Evolutionary conservation across 2,797 vertebrate species (phyloP).

Genomic region (Microcaecilia unicolor): DNA sequence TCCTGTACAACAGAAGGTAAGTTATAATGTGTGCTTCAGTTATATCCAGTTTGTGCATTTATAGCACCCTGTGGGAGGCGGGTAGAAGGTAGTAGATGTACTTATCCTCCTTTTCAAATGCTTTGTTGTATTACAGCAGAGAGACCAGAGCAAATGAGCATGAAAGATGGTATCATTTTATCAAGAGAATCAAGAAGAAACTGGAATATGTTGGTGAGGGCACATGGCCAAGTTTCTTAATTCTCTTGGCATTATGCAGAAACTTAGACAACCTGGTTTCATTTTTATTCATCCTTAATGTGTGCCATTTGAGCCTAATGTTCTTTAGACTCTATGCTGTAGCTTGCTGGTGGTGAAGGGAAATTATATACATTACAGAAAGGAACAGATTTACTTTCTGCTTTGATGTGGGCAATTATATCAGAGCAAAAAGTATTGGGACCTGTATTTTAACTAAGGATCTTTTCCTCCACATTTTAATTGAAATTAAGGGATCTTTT

Average conservation of each 20-base stretch:
- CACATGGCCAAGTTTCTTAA: conserved; percentile 2
- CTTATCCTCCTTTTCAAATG: conserved; percentile 51
- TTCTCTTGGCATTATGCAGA: conserved; percentile 1
- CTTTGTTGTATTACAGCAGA: conserved; percentile 35
- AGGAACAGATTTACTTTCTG: not conserved
- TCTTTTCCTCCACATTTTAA: too few relatives aligned
- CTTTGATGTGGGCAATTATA: too few relatives aligned
- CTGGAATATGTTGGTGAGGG: conserved; percentile 27
- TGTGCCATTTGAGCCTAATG: conserved; percentile 17
- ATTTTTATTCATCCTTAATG: not conserved
- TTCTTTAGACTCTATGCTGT: too few relatives aligned
- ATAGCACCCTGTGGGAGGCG: conserved; percentile 69
- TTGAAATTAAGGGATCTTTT: too few relatives aligned
- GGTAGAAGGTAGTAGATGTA: conserved; percentile 53
- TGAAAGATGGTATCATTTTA: conserved; percentile 33
- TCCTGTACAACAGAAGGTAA: conserved; percentile 82
- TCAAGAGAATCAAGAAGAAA: conserved; percentile 42
- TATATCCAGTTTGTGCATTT: conserved; percentile 85
- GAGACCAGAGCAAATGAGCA: conserved; percentile 17
- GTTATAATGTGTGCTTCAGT: conserved; percentile 84
- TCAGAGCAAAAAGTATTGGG: too few relatives aligned
- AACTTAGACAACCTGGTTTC: not conserved
- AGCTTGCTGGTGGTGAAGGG: too few relatives aligned
- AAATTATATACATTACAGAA: too few relatives aligned
- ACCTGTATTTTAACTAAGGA: too few relatives aligned